Base-by-base conservation (phyloP, 2,888 invertebrate genomes). In the Ferrisia virgata region DNA sequence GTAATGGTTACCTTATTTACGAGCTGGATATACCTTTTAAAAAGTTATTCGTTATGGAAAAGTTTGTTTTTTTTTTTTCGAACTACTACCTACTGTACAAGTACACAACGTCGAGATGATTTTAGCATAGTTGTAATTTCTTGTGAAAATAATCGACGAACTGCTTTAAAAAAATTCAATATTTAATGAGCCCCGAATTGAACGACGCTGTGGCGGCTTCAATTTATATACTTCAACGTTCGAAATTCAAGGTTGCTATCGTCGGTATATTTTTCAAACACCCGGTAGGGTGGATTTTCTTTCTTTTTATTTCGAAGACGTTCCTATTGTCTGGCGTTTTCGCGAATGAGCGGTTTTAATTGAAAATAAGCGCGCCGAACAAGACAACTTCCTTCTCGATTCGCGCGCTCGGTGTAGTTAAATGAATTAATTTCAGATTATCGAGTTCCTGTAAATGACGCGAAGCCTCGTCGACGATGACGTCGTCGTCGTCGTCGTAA, bases 141-240 rank as follows among this genome's bases (percentile, higher is more conserved):
- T 64, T 64, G 15, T 15, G 9, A 64, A n/a, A 64, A 64, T 64
- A 64, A 64, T 64, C 64, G 64, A 64, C 64, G 64, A 64, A 64
- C 64, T 28, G 64, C 64, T 64, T 58, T 64, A 64, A 64, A 64
- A 64, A 64, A 64, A 64, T 64, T 64, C 64, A 64, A 64, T 64
- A 28, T 64, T 64, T 64, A 64, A 64, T 64, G 64, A 64, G 28
- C 28, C 28, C n/a, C 64, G 64, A 64, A 64, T 64, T 64, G 64
- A 64, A 64, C 9, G 11, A 18, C 53, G 22, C n/a, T 2, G n/a
- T 8, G 22, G 53, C 53, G 8, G 64, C 64, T 28, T 28, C 28
- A 64, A 64, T 64, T 64, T 64, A 64, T 15, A 15, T 64, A n/a
- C n/a, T 64, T 64, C 64, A 15, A 15, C 28, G 28, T 64, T 64